These are phyloP conservation scores for Alloscopus bannaensis DNA, from an alignment of 2,888 invertebrate species.

Conservation along the genomic window DNA sequence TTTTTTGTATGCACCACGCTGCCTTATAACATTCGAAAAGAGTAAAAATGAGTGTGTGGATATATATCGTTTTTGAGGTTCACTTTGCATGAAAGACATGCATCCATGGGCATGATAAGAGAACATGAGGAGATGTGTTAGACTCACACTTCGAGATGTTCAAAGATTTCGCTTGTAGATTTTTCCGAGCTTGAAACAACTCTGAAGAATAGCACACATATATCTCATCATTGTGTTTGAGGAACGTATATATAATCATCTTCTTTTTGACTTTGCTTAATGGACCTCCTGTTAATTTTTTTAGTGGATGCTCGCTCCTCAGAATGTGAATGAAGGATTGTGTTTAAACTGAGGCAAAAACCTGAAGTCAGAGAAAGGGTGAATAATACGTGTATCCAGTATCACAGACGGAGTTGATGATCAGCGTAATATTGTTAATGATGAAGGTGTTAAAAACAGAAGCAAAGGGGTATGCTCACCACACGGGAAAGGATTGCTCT, in stretches of 20 bases:
- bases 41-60: too few species aligned
- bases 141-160: background rate
- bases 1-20: background rate
- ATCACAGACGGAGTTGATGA: constrained; percentile 8
- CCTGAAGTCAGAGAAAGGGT: background rate
- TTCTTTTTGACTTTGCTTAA: too few species aligned
- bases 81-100: constrained; percentile 1
- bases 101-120: constrained; percentile 5
- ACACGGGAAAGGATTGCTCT: background rate
- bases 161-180: constrained; percentile 1
- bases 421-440: constrained; percentile 10
- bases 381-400: background rate
- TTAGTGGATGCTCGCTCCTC: too few species aligned
- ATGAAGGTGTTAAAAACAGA: constrained; percentile 41
- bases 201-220: background rate
- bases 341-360: background rate
- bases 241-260: too few species aligned
- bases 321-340: too few species aligned
- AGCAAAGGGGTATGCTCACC: constrained; percentile 3
- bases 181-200: background rate
- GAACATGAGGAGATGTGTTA: background rate
- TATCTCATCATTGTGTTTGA: too few species aligned
- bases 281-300: too few species aligned
- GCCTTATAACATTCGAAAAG: constrained; percentile 15
- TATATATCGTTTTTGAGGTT: background rate